These are phyloP conservation scores for Lepidurus arcticus DNA, from an alignment of 1,140 invertebrate species.

Conservation along the genomic window DNA sequence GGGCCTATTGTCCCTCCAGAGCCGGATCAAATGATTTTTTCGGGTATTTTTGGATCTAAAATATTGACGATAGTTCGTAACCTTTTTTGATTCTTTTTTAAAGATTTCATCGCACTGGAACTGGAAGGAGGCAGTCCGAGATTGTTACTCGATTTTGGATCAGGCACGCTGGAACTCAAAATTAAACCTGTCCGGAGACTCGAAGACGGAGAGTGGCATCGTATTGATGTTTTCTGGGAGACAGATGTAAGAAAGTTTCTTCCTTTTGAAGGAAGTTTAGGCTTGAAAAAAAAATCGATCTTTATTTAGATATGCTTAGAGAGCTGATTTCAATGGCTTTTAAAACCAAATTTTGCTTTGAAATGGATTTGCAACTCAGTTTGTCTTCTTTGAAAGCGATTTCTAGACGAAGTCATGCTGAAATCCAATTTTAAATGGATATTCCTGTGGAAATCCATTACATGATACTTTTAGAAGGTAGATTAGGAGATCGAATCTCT, in stretches of 20 bases:
- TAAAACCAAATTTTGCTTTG: neutral
- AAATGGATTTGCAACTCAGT: too few species aligned
- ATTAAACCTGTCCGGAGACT: slow-evolving; percentile 76
- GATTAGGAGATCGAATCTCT: too few species aligned
- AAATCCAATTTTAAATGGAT: too few species aligned
- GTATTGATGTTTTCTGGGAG: slow-evolving; percentile 90
- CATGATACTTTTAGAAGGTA: too few species aligned
- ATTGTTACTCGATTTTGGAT: slow-evolving; percentile 89
- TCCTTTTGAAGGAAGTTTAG: neutral
- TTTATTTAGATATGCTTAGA: neutral
- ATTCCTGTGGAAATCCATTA: neutral
- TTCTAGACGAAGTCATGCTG: too few species aligned
- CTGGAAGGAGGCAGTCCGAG: slow-evolving; percentile 82
- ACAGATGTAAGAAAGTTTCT: slow-evolving; percentile 58
- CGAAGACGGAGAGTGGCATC: slow-evolving; percentile 93
- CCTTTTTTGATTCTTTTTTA: slow-evolving; percentile 35
- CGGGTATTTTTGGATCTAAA: slow-evolving; percentile 47
- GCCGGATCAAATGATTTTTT: slow-evolving; percentile 77
- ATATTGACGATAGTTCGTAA: neutral
- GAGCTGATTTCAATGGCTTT: neutral
- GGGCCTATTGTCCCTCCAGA: slow-evolving; percentile 90
- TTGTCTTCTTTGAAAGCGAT: too few species aligned
- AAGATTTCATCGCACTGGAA: slow-evolving; percentile 89
- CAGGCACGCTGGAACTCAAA: slow-evolving; percentile 80
- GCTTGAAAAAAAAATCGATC: too few species aligned